Percentiles rank a stretch among this genome's conserved stretches.
Conservation (phyloP, 2,797 vertebrate genomes). For the Euphonia xanthogaster region DNA sequence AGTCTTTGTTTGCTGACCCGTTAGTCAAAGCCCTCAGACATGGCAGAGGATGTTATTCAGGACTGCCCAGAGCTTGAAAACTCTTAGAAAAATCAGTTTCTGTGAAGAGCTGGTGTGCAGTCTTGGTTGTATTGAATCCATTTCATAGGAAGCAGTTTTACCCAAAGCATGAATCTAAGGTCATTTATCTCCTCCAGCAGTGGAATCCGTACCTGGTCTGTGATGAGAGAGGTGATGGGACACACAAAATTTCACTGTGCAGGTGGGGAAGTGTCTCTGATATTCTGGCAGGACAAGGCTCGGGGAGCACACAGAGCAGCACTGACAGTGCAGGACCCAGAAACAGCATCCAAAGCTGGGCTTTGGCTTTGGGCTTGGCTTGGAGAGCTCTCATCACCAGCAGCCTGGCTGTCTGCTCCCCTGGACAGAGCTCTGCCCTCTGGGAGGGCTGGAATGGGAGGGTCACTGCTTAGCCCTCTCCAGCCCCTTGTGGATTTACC, state of each 20-base stretch:
- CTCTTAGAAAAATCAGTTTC: background rate
- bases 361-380: background rate
- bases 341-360: background rate
- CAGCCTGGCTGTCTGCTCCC: background rate
- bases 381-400: background rate
- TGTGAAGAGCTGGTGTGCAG: background rate
- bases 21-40: background rate
- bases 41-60: background rate
- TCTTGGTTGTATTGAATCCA: background rate
- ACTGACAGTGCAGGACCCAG: background rate
- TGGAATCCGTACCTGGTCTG: rapidly evolving
- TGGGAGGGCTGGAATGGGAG: rapidly evolving
- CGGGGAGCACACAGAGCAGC: background rate
- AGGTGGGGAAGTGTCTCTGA: background rate
- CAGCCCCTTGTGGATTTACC: background rate
- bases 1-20: background rate
- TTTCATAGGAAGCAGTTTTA: background rate
- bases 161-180: background rate
- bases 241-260: background rate
- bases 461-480: no score
- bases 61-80: background rate
- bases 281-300: background rate
- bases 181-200: background rate
- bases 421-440: background rate
- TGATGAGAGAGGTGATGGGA: background rate